phyloP scores from a whole-genome alignment of 2,113 vertebrate genomes.

The Papio anubis region DNA sequence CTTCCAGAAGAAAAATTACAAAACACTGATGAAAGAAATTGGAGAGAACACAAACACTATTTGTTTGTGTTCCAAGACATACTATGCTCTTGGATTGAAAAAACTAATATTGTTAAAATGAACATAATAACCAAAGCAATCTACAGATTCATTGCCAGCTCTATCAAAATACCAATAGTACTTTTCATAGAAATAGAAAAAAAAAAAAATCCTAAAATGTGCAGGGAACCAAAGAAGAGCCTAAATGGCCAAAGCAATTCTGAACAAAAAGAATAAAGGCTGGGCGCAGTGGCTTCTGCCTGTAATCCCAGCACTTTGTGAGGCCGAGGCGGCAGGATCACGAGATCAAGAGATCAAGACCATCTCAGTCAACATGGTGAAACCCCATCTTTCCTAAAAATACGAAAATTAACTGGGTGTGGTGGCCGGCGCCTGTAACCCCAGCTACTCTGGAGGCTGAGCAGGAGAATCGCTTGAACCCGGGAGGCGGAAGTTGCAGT shows the following conservation, averaged over 20 bases:
- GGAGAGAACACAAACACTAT: background rate
- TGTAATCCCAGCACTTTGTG: no score
- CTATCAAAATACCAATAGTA: background rate
- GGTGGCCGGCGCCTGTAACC: no score
- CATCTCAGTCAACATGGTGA: no score
- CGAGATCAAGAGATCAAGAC: no score
- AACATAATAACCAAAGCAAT: background rate
- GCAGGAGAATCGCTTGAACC: no score
- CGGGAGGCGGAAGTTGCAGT: accelerated
- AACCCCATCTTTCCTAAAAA: no score
- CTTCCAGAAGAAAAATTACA: background rate
- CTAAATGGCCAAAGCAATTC: background rate
- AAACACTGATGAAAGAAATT: background rate
- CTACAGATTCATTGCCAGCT: background rate
- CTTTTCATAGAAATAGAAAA: background rate
- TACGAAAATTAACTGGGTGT: no score
- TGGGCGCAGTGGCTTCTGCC: no score
- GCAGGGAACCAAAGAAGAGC: background rate
- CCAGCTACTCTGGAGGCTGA: no score
- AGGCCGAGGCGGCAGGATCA: no score
- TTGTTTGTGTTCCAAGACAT: background rate
- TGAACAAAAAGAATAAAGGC: background rate
- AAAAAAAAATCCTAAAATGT: background rate
- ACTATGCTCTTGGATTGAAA: background rate
- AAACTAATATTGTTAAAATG: background rate